Percentiles rank a stretch among this genome's conserved stretches.
Conservation (phyloP, 2,888 invertebrate species). For the Pasiphila rectangulata region DNA sequence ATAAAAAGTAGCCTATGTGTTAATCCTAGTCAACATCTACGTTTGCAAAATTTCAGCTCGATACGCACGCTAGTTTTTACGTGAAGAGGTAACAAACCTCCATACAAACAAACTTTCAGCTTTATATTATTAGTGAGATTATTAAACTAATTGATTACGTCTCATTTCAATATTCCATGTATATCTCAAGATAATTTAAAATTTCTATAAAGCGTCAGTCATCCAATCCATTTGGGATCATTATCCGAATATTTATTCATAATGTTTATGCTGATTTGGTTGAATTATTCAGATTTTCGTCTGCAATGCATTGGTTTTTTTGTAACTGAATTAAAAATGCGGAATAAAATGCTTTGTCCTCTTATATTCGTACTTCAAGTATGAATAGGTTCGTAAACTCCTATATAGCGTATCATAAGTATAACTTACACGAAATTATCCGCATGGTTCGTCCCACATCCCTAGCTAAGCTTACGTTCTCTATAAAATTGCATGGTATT, state of each 20-base stretch:
- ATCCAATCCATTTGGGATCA: not conserved
- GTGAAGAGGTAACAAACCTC: no score
- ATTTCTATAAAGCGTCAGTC: not conserved
- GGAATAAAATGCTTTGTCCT: no score
- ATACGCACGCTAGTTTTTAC: no score
- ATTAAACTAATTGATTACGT: not conserved
- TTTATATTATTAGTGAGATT: no score
- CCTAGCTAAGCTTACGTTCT: slow-evolving; percentile 49
- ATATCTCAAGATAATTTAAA: not conserved
- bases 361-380: no score
- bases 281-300: slow-evolving; percentile 1
- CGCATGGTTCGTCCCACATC: slow-evolving; percentile 51
- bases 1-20: no score
- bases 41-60: no score
- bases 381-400: slow-evolving; percentile 57
- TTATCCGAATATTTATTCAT: slow-evolving; percentile 2
- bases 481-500: slow-evolving; percentile 40
- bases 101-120: no score
- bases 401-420: slow-evolving; percentile 53
- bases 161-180: not conserved
- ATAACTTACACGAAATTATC: slow-evolving; percentile 74
- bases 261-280: not conserved
- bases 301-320: not conserved
- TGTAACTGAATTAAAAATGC: not conserved
- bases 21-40: no score